Evolutionary conservation across 2,888 invertebrate species (phyloP), one percentile per base, ranked within the genome.

Genomic region (Silvanus unidentatus): DNA sequence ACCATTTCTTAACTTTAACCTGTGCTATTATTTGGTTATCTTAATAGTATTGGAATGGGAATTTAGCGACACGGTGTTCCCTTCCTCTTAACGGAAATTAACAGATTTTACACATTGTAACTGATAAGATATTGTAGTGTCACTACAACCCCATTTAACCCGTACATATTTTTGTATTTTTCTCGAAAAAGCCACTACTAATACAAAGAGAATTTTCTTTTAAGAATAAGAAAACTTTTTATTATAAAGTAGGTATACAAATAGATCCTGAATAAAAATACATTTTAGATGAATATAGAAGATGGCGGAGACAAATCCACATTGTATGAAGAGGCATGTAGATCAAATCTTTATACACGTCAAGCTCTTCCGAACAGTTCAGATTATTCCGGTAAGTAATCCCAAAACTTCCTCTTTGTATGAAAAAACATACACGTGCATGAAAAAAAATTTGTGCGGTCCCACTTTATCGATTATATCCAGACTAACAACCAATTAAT

Each of bases 321-420:
- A 3, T 52, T 63, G 28, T 73, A 72, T 54, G 68, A 69, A 34
- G 65, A 65, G 39, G 67, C 69, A 16, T 64, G 63, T 55, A 59
- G 64, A 36, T 57, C 68, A 12, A 63, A 58, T 45, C 54, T 64
- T 42, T 69, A 66, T 49, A 52, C 57, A 56, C 60, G 60, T 14
- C 74, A 73, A 55, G 69, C 72, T 42, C 60, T 61, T 44, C 73
- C 74, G 62, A 72, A 71, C 59, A 75, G 77, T 57, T 77, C 77
- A 45, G 77, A 78, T 64, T 79, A 78, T 60, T 75, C 77, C 68
- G 78, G 79, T 79, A 72, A 64, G 66, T 64, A 16, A n/a, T n/a
- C n/a, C n/a, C n/a, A n/a, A n/a, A n/a, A n/a, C n/a, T n/a, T n/a
- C n/a, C n/a, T 40, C 28, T 22, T 22, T 22, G 22, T 22, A 22